Base-by-base conservation (phyloP, 2,797 vertebrate species). In the Liparis tanakae region DNA sequence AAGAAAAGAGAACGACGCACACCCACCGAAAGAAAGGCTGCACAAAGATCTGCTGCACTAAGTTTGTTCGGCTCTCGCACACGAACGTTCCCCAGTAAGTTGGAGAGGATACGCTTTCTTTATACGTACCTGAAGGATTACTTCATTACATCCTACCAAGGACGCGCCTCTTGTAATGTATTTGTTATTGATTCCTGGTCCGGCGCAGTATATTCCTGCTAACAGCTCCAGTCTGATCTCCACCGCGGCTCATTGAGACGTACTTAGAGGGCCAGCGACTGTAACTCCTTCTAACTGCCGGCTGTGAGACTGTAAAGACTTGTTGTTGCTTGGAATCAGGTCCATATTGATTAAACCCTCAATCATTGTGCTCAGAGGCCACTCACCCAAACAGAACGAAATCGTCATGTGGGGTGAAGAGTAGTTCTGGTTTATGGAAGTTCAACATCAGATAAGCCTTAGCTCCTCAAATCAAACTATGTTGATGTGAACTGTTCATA, bases 391-490 rank as follows among this genome's bases (percentile, higher is more conserved):
- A 30, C 61, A 75, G 20, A 76, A 76, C 71, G 55, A 0, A 55
- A 50, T 12, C 50, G 3, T 13, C 41, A 69, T 54, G 30, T 44
- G 36, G 36, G 36, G 22, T 14, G 50, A 68, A 56, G 13, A 54
- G 65, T 6, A 65, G 60, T 85, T 81, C 74, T 76, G 63, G 60
- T 85, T 83, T 56, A 17, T 70, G 25, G 69, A 67, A 65, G 50
- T 22, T 64, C 17, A 65, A 3, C 62, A 58, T 60, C 13, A 67
- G 44, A 72, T 48, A 15, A 65, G 51, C 6, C 33, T 22, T 15
- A 44, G 34, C 17, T 48, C 59, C 57, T 73, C 13, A 39, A 18
- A 50, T 78, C 39, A 13, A 36, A 39, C 43, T 65, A 37, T 65
- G 22, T 62, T 10, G 14, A 62, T n/a, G n/a, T 33, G 22, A 25